These are phyloP conservation scores for Bovichtus variegatus DNA, from an alignment of 2,797 vertebrate species.

Conservation along the genomic window DNA sequence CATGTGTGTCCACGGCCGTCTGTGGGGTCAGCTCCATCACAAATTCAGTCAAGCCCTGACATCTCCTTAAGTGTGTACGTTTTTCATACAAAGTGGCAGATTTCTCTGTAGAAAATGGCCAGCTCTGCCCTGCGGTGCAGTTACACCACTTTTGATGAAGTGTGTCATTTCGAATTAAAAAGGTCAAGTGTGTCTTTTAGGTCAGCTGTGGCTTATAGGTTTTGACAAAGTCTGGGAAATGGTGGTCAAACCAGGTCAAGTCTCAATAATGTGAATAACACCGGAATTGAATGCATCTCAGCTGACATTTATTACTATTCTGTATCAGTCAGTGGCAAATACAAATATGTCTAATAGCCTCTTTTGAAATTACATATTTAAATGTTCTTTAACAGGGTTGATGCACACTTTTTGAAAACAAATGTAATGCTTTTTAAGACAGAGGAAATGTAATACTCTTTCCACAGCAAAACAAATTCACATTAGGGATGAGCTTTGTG, in stretches of 20 bases:
- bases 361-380: no score
- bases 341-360: not conserved
- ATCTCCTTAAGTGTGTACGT: slow-evolving; percentile 17
- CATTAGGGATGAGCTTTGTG: no score
- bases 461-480: no score
- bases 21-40: slow-evolving; percentile 33
- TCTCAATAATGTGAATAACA: not conserved
- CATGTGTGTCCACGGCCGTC: slow-evolving; percentile 5
- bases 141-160: slow-evolving; percentile 21
- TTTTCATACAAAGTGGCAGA: slow-evolving; percentile 3
- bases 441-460: no score
- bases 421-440: no score
- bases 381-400: no score
- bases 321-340: not conserved
- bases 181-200: not conserved
- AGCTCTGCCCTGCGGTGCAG: slow-evolving; percentile 9
- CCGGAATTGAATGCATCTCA: not conserved
- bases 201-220: not conserved
- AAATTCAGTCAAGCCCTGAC: slow-evolving; percentile 30
- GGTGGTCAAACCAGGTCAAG: not conserved
- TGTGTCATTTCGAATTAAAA: slow-evolving; percentile 21
- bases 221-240: not conserved
- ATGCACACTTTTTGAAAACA: no score
- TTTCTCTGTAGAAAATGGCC: slow-evolving; percentile 4
- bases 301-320: not conserved